Evolutionary conservation across 2,797 vertebrate species (phyloP).

Genomic region (Euphonia xanthogaster): DNA sequence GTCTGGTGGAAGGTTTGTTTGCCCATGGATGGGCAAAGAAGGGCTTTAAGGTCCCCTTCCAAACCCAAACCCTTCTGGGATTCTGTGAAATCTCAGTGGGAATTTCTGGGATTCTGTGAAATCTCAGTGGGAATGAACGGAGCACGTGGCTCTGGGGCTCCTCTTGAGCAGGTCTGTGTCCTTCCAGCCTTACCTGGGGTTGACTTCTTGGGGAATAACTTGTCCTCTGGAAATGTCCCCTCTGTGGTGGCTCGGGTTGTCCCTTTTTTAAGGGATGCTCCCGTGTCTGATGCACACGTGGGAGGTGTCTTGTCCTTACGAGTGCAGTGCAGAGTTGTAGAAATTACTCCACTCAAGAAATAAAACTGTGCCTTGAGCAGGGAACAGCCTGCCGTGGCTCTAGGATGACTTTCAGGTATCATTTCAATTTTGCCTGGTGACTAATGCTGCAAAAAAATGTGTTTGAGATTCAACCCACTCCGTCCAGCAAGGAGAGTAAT

Average conservation of each 20-base stretch:
- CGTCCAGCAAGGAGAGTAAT: rapidly evolving
- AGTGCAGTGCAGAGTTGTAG: rapidly evolving
- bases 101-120: neutral
- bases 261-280: rapidly evolving
- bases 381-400: neutral
- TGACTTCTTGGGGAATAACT: neutral
- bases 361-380: neutral
- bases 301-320: neutral
- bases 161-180: neutral
- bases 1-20: neutral
- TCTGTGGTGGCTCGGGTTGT: neutral
- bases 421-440: neutral
- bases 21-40: neutral
- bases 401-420: neutral
- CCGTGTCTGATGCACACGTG: rapidly evolving
- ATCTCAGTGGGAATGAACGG: neutral
- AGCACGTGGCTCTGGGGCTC: neutral
- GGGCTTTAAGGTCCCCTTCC: neutral
- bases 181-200: neutral
- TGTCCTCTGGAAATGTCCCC: neutral
- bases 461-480: neutral
- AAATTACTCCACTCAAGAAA: rapidly evolving
- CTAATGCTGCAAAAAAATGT: rapidly evolving
- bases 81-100: neutral
- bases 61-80: too few species aligned